Evolutionary conservation across 2,113 vertebrate genomes (phyloP).

Genomic region (Gambusia affinis): DNA sequence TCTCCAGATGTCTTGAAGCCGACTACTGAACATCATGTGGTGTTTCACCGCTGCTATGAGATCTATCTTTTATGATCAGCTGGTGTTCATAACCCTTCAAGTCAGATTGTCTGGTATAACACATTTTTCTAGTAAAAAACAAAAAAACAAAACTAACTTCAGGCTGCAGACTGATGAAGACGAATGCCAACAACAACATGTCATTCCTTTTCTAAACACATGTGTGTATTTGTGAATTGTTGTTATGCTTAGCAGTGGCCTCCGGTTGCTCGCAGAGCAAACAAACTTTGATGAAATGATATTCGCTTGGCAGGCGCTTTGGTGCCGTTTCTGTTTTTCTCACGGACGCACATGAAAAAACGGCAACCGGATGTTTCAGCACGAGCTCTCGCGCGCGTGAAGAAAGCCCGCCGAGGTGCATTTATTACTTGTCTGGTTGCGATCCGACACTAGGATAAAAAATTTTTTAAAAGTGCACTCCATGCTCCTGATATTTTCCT

Average conservation of each 20-base stretch:
- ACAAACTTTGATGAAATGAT: constrained; percentile 34
- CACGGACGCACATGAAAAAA: constrained; percentile 1
- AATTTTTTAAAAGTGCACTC: neutral
- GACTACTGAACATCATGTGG: neutral
- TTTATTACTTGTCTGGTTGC: neutral
- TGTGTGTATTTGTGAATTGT: constrained; percentile 42
- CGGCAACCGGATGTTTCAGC: constrained; percentile 16
- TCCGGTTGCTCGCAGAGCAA: constrained; percentile 31
- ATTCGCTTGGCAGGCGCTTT: constrained; percentile 19
- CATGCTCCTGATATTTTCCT: neutral
- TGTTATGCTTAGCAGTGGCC: constrained; percentile 18
- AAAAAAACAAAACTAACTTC: neutral
- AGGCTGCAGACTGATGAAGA: constrained; percentile 2
- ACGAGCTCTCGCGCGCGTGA: constrained; percentile 7
- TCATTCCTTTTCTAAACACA: constrained; percentile 28
- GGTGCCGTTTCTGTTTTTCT: neutral
- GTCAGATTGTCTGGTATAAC: neutral
- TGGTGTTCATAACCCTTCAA: neutral
- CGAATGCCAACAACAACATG: constrained; percentile 35
- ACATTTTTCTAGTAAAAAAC: constrained; percentile 15
- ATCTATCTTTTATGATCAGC: constrained; percentile 1
- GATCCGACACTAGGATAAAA: neutral
- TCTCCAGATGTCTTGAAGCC: constrained; percentile 1
- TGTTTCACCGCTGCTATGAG: neutral
- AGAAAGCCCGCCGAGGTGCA: neutral